phyloP scores from a whole-genome alignment of 2,888 invertebrate species.

The Heliothis peltigera region DNA sequence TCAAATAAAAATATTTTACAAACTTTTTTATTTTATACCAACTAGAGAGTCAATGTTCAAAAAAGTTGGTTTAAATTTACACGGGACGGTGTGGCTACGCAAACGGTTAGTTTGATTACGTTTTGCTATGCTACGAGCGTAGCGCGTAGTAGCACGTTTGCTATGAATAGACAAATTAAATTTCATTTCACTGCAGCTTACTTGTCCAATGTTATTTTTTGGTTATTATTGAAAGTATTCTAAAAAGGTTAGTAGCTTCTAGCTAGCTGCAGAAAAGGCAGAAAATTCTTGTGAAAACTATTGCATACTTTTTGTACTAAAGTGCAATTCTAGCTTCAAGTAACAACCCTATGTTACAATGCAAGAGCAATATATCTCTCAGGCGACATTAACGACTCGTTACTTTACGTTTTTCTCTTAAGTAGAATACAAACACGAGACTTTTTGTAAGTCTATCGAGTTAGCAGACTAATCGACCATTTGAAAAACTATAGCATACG shows the following conservation, averaged over 20 bases:
- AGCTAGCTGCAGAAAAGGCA: not conserved
- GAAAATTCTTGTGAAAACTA: not conserved
- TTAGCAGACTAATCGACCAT: conserved; percentile 9
- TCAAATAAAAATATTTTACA: conserved; percentile 25
- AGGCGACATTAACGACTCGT: conserved; percentile 42
- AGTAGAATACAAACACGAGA: conserved; percentile 26
- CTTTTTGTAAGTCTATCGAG: conserved; percentile 16
- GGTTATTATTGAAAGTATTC: not conserved
- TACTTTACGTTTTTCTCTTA: conserved; percentile 40
- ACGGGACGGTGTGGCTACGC: conserved; percentile 21
- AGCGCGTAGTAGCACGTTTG: conserved; percentile 51
- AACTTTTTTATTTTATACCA: conserved; percentile 27
- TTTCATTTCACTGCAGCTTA: not conserved
- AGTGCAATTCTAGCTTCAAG: not conserved
- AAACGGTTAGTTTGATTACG: conserved; percentile 31
- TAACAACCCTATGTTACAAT: conserved; percentile 1
- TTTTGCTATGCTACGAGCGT: conserved; percentile 48
- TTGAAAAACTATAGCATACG: not conserved
- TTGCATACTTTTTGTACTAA: not conserved
- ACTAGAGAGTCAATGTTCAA: conserved; percentile 23
- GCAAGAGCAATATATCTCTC: conserved; percentile 36
- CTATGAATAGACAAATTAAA: conserved; percentile 26
- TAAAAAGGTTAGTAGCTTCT: not conserved
- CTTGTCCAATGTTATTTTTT: not conserved
- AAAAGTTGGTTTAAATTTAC: conserved; percentile 35